Base-by-base conservation (phyloP, 2,113 vertebrate genomes). In the Baryphthengus martii region DNA sequence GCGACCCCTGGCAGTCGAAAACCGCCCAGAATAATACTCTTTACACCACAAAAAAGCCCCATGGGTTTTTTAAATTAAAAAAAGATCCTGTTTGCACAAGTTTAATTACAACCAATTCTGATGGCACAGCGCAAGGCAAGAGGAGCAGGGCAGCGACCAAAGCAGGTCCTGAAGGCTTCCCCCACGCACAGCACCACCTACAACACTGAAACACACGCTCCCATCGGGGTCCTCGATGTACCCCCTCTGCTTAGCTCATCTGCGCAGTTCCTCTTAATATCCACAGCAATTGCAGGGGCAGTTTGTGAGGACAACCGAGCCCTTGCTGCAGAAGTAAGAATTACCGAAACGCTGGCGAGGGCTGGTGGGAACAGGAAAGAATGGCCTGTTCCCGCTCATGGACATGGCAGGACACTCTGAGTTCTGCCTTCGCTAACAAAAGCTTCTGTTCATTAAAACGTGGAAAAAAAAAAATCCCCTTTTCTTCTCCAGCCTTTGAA, bases 381-480 rank as follows among this genome's bases (percentile, higher is more conserved):
- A 96, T 63, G 77, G 61, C 67, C 52, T 73, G 63, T 88, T 95
- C 81, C 78, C 0, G 1, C 72, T 95, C 58, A 39, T 4, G 0
- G 88, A 90, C 45, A 37, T 52, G 39, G 59, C 4, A 68, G 67
- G 67, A 68, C 80, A 72, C 65, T 67, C 68, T 1, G 21, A 89
- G 90, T 65, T 88, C 90, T 93, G 93, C 89, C 89, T 95, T 84
- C 16, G 7, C 66, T 15, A 80, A 96, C 92, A 96, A 98, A 98
- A 95, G 94, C 90, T 86, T 77, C 96, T 96, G 96, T 98, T 98
- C 88, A 97, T 68, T 66, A 11, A 44, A 82, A 89, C 65, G 70
- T 55, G 42, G 78, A 47, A 59, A 71, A 67, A 59, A 71, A 67
- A 78, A 79, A 73, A 24, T 45, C 24, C 53, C 39, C 87, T 88